A percentile compares a stretch with the other conserved stretches of the same genome.
These are phyloP conservation scores for Conopomorpha cramerella DNA, from an alignment of 1,140 invertebrate genomes.

Conservation along the genomic window DNA sequence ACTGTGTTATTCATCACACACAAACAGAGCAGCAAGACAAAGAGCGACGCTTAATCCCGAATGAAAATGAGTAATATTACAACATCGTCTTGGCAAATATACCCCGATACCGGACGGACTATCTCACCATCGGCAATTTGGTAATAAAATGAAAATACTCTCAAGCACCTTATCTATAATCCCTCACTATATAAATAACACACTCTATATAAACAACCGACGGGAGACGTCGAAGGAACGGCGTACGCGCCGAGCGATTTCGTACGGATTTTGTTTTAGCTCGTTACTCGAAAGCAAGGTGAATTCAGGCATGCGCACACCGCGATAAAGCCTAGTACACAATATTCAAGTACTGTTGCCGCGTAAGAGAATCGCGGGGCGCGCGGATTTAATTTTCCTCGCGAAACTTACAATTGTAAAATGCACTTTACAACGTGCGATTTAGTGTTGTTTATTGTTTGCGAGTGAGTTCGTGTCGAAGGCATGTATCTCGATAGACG, in stretches of 20 bases:
- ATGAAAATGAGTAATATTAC: conserved; percentile 42
- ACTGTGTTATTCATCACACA: too few relatives aligned
- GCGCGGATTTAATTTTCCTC: conserved; percentile 59
- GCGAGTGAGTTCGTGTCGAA: conserved; percentile 23
- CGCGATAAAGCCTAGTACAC: too few relatives aligned
- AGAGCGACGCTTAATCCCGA: too few relatives aligned
- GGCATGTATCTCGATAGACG: conserved; percentile 50
- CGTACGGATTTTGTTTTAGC: too few relatives aligned
- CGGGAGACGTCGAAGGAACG: neutral
- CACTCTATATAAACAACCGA: neutral
- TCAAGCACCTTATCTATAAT: conserved; percentile 52
- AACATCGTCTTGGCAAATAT: conserved; percentile 51
- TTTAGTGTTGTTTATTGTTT: conserved; percentile 13
- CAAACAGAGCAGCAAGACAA: too few relatives aligned
- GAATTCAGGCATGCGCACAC: too few relatives aligned
- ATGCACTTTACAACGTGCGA: conserved; percentile 14
- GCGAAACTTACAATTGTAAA: too few relatives aligned
- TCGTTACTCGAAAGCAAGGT: too few relatives aligned
- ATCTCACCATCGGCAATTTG: conserved; percentile 59
- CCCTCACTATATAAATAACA: conserved; percentile 50
- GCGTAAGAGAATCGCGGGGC: too few relatives aligned
- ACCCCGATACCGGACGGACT: conserved; percentile 32
- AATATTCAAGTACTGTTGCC: too few relatives aligned
- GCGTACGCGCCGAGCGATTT: conserved; percentile 15
- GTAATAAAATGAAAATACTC: conserved; percentile 60